These are phyloP conservation scores for Falco cherrug DNA, from an alignment of 2,797 vertebrate genomes.

Conservation along the genomic window DNA sequence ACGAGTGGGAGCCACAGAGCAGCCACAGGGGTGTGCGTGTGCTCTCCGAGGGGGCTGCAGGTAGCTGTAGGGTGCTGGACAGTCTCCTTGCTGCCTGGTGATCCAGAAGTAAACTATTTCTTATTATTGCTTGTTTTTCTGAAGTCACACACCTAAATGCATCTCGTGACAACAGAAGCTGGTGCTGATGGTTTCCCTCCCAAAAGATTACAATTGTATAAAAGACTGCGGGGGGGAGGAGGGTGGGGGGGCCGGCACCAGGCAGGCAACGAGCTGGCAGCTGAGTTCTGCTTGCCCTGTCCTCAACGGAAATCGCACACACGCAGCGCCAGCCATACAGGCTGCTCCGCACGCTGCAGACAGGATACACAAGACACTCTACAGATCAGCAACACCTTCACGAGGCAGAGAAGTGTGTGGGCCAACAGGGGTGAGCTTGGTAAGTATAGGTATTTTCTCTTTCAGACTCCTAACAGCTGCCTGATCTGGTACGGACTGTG, in stretches of 20 bases:
- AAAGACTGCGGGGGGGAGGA: neutral
- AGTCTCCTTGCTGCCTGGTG: neutral
- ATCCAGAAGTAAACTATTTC: neutral
- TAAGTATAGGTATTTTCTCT: neutral
- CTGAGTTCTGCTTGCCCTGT: neutral
- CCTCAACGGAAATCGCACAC: neutral
- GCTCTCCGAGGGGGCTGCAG: neutral
- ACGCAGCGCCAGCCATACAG: neutral
- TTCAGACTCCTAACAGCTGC: neutral
- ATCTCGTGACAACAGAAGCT: slow-evolving; percentile 47
- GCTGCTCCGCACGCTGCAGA: neutral
- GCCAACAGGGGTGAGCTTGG: neutral
- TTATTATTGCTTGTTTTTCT: slow-evolving; percentile 58
- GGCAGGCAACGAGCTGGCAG: neutral
- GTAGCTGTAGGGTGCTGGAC: neutral
- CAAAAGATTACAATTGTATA: neutral
- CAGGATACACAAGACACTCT: neutral
- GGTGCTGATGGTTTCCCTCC: slow-evolving; percentile 27
- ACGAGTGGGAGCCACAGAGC: neutral
- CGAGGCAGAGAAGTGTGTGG: neutral
- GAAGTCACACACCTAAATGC: slow-evolving; percentile 9
- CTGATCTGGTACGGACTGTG: neutral
- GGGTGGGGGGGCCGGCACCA: neutral
- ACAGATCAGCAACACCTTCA: neutral
- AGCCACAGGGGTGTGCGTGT: neutral